Percentiles rank a stretch among this genome's conserved stretches.
These are phyloP conservation scores for Erythrocercus mccallii DNA, from an alignment of 2,113 vertebrate genomes.

Conservation along the genomic window DNA sequence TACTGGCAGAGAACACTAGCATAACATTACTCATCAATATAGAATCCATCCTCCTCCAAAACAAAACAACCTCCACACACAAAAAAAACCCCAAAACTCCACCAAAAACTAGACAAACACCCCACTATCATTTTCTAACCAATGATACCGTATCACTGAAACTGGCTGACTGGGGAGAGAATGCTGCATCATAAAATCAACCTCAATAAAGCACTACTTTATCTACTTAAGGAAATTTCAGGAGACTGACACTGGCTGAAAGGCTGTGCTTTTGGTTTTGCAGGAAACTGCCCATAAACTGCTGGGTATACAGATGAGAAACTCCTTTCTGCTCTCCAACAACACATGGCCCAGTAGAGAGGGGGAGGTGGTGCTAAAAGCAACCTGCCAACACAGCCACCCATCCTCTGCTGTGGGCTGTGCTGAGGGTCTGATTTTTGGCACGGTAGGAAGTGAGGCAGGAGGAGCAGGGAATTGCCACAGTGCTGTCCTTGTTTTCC, in stretches of 20 bases:
- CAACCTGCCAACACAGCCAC: not conserved
- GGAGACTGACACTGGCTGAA: not conserved
- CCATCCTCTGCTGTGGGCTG: not conserved
- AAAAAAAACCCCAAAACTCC: too few species aligned
- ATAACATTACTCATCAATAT: not conserved
- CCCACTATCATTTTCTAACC: not conserved
- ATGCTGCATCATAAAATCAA: not conserved
- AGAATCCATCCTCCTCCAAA: not conserved
- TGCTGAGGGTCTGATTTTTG: not conserved
- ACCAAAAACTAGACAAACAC: not conserved
- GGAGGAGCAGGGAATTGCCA: not conserved
- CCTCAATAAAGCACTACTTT: not conserved
- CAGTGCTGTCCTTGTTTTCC: slow-evolving; percentile 17
- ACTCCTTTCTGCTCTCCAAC: too few species aligned
- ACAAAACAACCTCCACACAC: not conserved
- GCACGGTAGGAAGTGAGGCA: not conserved
- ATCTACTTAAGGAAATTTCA: not conserved
- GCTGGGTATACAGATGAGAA: not conserved
- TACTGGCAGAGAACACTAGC: not conserved
- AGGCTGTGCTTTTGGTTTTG: not conserved
- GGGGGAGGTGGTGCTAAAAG: not conserved
- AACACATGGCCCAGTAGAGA: not conserved
- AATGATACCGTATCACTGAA: not conserved
- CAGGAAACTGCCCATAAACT: not conserved
- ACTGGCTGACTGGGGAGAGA: not conserved